These are phyloP conservation scores for Agapornis roseicollis DNA, from an alignment of 2,113 vertebrate species.

Conservation along the genomic window DNA sequence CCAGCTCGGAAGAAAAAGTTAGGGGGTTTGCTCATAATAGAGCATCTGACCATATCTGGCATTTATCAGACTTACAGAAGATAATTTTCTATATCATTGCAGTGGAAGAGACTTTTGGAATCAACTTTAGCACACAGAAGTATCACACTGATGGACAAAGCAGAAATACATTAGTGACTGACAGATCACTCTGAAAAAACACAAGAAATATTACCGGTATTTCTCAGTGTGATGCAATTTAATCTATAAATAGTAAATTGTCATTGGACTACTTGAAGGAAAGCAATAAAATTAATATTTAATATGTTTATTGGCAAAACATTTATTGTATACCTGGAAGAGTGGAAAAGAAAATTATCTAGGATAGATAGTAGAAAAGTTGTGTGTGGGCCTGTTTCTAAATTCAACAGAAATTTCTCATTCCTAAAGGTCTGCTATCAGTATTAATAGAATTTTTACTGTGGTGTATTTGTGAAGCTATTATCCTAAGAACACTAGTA, in stretches of 20 bases:
- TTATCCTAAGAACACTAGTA: neutral
- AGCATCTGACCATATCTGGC: neutral
- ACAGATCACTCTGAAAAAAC: neutral
- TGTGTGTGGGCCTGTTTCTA: neutral
- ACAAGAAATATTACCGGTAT: neutral
- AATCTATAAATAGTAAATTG: neutral
- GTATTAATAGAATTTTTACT: neutral
- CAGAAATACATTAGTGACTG: neutral
- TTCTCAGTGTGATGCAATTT: neutral
- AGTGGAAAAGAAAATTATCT: neutral
- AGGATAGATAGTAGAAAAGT: neutral
- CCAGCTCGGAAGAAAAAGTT: neutral
- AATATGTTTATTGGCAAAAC: neutral
- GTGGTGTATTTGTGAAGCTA: neutral
- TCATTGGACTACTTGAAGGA: neutral
- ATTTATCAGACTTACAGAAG: neutral
- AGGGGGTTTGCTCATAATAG: neutral
- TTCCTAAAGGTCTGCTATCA: neutral
- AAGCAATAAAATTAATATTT: neutral
- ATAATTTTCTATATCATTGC: neutral
- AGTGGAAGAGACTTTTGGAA: neutral
- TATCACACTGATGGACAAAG: neutral
- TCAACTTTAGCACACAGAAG: neutral
- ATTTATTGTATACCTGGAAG: neutral
- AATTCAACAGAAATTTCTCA: neutral